These are phyloP conservation scores for Melitaea cinxia DNA, from an alignment of 1,140 invertebrate genomes.

Conservation along the genomic window DNA sequence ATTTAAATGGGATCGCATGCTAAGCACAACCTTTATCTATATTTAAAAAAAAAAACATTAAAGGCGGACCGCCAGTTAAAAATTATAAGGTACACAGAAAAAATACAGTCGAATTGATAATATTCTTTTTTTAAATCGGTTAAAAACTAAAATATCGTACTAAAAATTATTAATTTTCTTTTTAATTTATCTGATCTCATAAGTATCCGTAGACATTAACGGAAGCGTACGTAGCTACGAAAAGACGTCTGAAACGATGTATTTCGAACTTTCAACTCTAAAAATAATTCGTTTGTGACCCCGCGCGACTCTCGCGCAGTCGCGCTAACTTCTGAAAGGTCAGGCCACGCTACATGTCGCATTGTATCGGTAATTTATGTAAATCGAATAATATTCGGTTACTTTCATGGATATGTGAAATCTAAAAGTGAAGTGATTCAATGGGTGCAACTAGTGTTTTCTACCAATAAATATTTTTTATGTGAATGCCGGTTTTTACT, in stretches of 20 bases:
- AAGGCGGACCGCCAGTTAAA: too few species aligned
- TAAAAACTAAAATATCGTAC: too few species aligned
- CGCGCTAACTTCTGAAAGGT: slow-evolving; percentile 75
- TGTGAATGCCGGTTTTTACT: background rate
- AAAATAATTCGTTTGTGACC: slow-evolving; percentile 76
- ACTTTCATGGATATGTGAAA: background rate
- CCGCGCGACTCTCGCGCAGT: slow-evolving; percentile 74
- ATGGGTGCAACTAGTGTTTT: background rate
- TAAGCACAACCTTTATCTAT: too few species aligned
- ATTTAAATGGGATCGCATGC: too few species aligned
- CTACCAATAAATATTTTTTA: too few species aligned
- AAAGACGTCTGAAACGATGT: slow-evolving; percentile 59
- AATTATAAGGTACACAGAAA: too few species aligned
- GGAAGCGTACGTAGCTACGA: slow-evolving; percentile 41
- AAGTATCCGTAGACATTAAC: slow-evolving; percentile 8
- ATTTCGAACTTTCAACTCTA: slow-evolving; percentile 81
- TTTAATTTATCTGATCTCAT: background rate
- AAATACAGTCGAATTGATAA: too few species aligned
- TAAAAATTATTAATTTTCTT: too few species aligned
- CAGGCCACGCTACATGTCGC: slow-evolving; percentile 63
- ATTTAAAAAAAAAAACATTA: too few species aligned
- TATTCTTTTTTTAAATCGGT: too few species aligned
- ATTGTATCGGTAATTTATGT: slow-evolving; percentile 58
- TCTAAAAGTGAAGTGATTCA: background rate
- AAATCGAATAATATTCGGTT: slow-evolving; percentile 3